A percentile compares a stretch with the other conserved stretches of the same genome.
phyloP scores from a whole-genome alignment of 2,797 vertebrate genomes.

The Percopsis omiscomaycus region DNA sequence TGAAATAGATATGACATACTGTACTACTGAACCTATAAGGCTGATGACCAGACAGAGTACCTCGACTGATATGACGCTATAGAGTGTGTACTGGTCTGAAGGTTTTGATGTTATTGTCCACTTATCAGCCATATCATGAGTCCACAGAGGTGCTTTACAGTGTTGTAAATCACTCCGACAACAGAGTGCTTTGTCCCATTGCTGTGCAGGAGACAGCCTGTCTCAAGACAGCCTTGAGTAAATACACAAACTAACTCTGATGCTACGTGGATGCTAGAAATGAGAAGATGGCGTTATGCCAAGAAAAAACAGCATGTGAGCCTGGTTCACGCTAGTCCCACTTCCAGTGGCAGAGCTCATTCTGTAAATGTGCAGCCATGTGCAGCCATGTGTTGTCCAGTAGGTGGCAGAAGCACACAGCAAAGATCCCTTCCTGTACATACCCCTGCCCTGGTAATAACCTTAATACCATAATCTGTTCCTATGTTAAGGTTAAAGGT shows the following conservation, averaged over 20 bases:
- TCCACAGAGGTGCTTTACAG: constrained; percentile 32
- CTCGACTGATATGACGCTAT: background rate
- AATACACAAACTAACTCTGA: constrained; percentile 32
- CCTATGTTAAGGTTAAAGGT: too few species aligned
- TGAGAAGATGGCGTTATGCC: background rate
- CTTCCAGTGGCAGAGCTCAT: background rate
- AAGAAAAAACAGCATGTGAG: background rate
- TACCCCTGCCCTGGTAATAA: too few species aligned
- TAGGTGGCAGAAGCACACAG: constrained; percentile 68
- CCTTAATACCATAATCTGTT: too few species aligned
- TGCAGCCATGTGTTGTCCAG: constrained; percentile 43
- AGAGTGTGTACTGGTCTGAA: constrained; percentile 16
- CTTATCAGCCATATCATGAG: constrained; percentile 46
- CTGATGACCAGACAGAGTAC: background rate
- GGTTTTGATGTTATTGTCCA: constrained; percentile 34
- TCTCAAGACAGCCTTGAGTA: constrained; percentile 32
- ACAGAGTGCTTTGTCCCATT: constrained; percentile 50
- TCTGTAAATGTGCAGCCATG: constrained; percentile 20
- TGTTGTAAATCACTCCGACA: constrained; percentile 54
- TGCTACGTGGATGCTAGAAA: too few species aligned
- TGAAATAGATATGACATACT: background rate
- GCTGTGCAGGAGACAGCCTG: constrained; percentile 13
- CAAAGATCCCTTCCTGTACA: background rate
- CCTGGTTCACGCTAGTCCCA: background rate
- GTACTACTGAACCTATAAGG: background rate